Conservation (phyloP, 2,797 vertebrate species). For the Ptychobarbus kaznakovi region DNA sequence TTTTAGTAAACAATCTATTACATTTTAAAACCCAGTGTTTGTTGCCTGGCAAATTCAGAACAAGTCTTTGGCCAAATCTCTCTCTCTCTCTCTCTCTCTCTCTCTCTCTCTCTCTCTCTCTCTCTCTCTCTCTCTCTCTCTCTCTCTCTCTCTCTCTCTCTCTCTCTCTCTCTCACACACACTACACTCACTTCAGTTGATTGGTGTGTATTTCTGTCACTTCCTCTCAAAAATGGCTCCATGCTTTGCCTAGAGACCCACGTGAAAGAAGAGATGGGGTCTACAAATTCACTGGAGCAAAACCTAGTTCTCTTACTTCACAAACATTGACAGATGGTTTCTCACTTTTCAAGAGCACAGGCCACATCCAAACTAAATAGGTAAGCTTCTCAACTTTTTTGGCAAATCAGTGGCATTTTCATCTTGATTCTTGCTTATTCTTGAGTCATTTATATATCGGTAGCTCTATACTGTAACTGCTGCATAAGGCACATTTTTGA, state of each 20-base stretch:
- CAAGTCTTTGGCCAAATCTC: constrained; percentile 19
- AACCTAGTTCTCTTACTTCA: constrained; percentile 53
- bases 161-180: too few relatives aligned
- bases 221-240: constrained; percentile 69
- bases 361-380: constrained; percentile 11
- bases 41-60: constrained; percentile 33
- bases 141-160: too few relatives aligned
- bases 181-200: constrained; percentile 37
- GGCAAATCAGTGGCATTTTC: neutral
- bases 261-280: constrained; percentile 41
- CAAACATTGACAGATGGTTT: constrained; percentile 21
- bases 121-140: too few relatives aligned
- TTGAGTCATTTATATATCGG: neutral
- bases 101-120: too few relatives aligned
- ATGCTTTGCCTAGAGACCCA: constrained; percentile 74
- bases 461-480: neutral
- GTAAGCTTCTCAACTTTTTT: constrained; percentile 42
- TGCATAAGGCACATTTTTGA: neutral
- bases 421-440: neutral
- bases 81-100: too few relatives aligned
- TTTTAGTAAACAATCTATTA: constrained; percentile 15
- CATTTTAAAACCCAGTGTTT: constrained; percentile 32
- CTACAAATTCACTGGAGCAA: constrained; percentile 49
- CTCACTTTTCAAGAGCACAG: constrained; percentile 29
- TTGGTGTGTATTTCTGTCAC: constrained; percentile 76